phyloP scores from a whole-genome alignment of 2,113 vertebrate genomes.

The Indri indri region DNA sequence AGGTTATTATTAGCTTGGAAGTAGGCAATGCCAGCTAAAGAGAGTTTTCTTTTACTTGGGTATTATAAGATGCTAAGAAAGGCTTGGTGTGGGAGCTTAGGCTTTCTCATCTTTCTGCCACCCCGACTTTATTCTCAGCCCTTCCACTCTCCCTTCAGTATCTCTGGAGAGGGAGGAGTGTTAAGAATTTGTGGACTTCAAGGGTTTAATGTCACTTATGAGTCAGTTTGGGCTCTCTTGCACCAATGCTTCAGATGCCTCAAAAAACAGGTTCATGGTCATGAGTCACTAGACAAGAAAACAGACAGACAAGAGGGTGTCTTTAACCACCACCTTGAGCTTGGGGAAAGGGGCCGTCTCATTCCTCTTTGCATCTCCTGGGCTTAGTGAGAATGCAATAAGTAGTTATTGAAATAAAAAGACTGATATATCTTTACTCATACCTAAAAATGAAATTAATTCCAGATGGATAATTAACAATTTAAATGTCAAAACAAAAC shows the following conservation, averaged over 20 bases:
- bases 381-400: background rate
- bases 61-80: slow-evolving; percentile 23
- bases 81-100: background rate
- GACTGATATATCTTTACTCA: background rate
- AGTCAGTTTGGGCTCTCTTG: background rate
- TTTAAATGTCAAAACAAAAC: background rate
- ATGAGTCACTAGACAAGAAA: background rate
- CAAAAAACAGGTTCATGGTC: background rate
- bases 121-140: background rate
- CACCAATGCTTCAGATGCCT: background rate
- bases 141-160: background rate
- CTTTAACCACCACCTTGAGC: background rate
- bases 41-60: background rate
- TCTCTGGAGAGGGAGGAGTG: background rate
- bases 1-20: slow-evolving; percentile 46
- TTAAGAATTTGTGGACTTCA: background rate
- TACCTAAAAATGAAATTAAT: slow-evolving; percentile 28
- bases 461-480: background rate
- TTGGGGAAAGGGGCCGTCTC: background rate
- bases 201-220: background rate
- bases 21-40: background rate
- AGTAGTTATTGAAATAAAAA: background rate
- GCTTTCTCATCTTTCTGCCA: background rate
- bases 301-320: background rate
- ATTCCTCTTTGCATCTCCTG: background rate